Evolutionary conservation across 1,140 invertebrate genomes (phyloP), one percentile per base, ranked within the genome.

Genomic region (Pseudomyrmex cubaensis): DNA sequence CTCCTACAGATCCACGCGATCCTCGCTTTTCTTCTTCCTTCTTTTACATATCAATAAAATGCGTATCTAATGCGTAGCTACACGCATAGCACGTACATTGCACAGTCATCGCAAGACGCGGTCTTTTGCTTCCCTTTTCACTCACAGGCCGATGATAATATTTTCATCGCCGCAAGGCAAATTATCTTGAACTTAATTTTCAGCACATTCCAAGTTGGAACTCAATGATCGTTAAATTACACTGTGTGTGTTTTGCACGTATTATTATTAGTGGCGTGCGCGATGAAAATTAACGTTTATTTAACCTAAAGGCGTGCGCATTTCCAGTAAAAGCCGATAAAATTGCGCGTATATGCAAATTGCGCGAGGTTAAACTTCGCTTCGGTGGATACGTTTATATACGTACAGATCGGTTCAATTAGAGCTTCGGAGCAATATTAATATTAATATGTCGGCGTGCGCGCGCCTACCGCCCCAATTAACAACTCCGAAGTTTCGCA

Each of bases 381-480:
- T 13, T 73, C 70, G 52, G 48, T 48, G 22, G 17, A 10, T 10
- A 25, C 15, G 35, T 35, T n/a, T n/a, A 0, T 35, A 7, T 35
- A 35, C 5, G 5, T 35, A 54, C 52, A 15, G 48, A 25, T 73
- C 67, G 9, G 52, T 86, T 72, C 85, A 83, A 85, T 87, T 85
- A 75, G 46, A 69, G 56, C 56, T 70, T 57, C 57, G 17, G 20
- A 67, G 48, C 57, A 13, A 48, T 59, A 56, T 62, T 67, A 70
- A 76, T 83, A 87, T 83, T 76, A 72, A 86, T 83, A 83, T 57
- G 25, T 12, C 52, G 44, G n/a, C 20, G 52, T 62, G 25, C 13
- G 48, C 46, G 7, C 66, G 57, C 62, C 44, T 57, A 13, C 7
- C 69, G 54, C 66, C 25, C 12, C 83, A 86, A 87, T 87, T 76